Conservation (phyloP, 2,113 vertebrate genomes). For the Circaetus gallicus region DNA sequence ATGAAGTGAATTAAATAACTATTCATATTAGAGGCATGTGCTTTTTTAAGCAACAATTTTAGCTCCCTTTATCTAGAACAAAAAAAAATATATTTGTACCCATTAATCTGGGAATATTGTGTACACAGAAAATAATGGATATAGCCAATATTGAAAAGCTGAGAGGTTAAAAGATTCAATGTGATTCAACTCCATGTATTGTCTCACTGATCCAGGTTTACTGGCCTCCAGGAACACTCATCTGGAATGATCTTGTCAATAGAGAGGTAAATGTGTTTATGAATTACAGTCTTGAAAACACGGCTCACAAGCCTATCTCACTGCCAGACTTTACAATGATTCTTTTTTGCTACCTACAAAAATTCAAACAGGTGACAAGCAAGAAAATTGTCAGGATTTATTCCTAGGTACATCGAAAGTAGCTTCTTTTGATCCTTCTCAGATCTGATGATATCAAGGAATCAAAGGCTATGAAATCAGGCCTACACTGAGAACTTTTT, state of each 20-base stretch:
- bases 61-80: not conserved
- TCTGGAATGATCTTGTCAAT: not conserved
- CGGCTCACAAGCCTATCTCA: not conserved
- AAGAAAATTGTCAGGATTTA: not conserved
- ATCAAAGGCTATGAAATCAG: not conserved
- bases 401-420: not conserved
- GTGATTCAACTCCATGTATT: accelerated
- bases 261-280: not conserved
- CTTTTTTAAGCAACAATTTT: not conserved
- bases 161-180: not conserved
- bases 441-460: not conserved
- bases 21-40: not conserved
- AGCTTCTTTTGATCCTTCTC: not conserved
- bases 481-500: not conserved
- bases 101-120: not conserved
- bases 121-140: not conserved
- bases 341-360: not conserved
- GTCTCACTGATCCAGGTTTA: not conserved
- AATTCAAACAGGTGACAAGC: not conserved
- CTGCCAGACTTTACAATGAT: not conserved
- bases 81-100: not conserved
- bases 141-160: not conserved
- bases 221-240: not conserved
- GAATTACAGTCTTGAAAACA: not conserved
- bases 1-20: not conserved